phyloP scores from a whole-genome alignment of 2,888 invertebrate genomes.

The Callinectes sapidus region DNA sequence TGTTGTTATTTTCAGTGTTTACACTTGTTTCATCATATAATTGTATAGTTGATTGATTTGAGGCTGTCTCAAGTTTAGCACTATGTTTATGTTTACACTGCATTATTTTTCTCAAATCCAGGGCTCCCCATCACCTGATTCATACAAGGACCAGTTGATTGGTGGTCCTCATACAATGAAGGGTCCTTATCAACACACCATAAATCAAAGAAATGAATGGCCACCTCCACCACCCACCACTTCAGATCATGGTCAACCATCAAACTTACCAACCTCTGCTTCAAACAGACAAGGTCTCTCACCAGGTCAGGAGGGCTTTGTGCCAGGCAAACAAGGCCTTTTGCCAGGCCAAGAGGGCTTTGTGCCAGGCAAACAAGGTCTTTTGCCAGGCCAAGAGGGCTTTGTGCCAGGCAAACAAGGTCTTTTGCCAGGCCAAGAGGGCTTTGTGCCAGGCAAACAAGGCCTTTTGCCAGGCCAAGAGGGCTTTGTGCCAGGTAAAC shows the following conservation, averaged over 20 bases:
- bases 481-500: slow-evolving; percentile 30
- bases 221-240: background rate
- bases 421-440: background rate
- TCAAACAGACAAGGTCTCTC: background rate
- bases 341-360: slow-evolving; percentile 22
- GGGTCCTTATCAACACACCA: background rate
- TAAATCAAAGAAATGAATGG: background rate
- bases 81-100: background rate
- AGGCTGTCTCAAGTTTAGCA: background rate
- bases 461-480: slow-evolving; percentile 19
- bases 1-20: background rate
- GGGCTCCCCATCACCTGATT: background rate
- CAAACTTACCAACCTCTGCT: background rate
- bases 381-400: background rate
- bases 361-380: background rate
- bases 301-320: slow-evolving; percentile 1
- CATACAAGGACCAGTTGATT: background rate
- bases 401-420: slow-evolving; percentile 8
- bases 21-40: background rate
- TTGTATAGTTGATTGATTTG: background rate
- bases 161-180: background rate
- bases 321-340: background rate
- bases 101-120: background rate
- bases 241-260: background rate
- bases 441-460: background rate